These are phyloP conservation scores for Meloidogyne chitwoodi DNA, from an alignment of 1,140 invertebrate species.

Conservation along the genomic window DNA sequence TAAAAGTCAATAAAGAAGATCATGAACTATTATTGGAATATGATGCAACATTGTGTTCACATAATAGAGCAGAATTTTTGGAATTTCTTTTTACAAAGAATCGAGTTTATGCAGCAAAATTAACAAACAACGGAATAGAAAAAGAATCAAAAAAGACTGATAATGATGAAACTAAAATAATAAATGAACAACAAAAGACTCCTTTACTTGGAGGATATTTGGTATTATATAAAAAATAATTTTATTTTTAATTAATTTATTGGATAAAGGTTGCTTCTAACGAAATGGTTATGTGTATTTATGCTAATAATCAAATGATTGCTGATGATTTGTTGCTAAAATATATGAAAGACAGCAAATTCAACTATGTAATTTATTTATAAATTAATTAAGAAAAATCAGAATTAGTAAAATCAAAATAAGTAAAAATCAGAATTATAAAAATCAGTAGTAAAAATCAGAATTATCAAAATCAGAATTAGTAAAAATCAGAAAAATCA, in stretches of 20 bases:
- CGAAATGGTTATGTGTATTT: conserved; percentile 35
- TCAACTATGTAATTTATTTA: neutral
- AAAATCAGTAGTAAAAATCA: too few relatives aligned
- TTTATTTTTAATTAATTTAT: neutral
- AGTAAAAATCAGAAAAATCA: too few relatives aligned
- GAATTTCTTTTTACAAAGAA: conserved; percentile 24
- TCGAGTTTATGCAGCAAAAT: conserved; percentile 27
- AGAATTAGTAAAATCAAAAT: neutral
- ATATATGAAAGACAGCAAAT: conserved; percentile 16
- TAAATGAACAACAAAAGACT: neutral
- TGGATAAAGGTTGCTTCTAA: conserved; percentile 8
- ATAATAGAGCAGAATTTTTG: conserved; percentile 47
- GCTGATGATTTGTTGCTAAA: conserved; percentile 32
- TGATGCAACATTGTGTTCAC: conserved; percentile 35
- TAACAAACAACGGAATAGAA: conserved; percentile 7
- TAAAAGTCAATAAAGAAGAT: neutral
- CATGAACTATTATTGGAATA: conserved; percentile 34
- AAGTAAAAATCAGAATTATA: neutral
- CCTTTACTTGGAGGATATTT: conserved; percentile 36
- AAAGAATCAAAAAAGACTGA: conserved; percentile 1
- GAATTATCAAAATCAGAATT: too few relatives aligned
- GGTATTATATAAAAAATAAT: neutral
- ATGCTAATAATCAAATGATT: conserved; percentile 31
- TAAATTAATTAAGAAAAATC: conserved; percentile 4
- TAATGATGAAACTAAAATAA: neutral